Percentiles rank a stretch among this genome's conserved stretches.
Conservation (phyloP, 2,888 invertebrate species). For the Euproctis similis region DNA sequence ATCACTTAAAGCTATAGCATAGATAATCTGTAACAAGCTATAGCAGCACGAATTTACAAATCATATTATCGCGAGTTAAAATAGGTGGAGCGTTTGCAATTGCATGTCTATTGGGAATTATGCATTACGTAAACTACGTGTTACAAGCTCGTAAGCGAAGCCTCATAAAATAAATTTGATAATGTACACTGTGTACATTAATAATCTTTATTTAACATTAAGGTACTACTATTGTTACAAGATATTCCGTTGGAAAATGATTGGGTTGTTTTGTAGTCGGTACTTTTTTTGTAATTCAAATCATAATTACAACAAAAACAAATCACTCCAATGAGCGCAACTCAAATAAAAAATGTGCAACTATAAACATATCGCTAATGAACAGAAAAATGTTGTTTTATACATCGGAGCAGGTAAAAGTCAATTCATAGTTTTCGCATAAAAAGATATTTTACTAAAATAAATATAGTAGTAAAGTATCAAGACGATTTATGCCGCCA, state of each 20-base stretch:
- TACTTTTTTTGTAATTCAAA: too few relatives aligned
- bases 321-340: too few relatives aligned
- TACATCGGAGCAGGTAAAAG: too few relatives aligned
- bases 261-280: too few relatives aligned
- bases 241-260: conserved; percentile 13
- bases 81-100: conserved; percentile 31
- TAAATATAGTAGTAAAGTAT: conserved; percentile 27
- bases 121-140: conserved; percentile 36
- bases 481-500: conserved; percentile 27
- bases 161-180: conserved; percentile 25
- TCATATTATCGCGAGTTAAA: conserved; percentile 36
- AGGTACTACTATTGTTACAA: conserved; percentile 17
- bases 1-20: too few relatives aligned
- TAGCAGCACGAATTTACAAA: conserved; percentile 42
- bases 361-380: too few relatives aligned
- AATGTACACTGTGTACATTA: conserved; percentile 15
- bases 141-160: conserved; percentile 19
- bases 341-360: too few relatives aligned
- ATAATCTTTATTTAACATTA: conserved; percentile 18
- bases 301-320: too few relatives aligned
- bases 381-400: too few relatives aligned
- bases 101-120: conserved; percentile 48
- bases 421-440: too few relatives aligned
- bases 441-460: background rate
- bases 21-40: conserved; percentile 26